Conservation (phyloP, 92 coral and sea anemone genomes). For the Desmophyllum pertusum region DNA sequence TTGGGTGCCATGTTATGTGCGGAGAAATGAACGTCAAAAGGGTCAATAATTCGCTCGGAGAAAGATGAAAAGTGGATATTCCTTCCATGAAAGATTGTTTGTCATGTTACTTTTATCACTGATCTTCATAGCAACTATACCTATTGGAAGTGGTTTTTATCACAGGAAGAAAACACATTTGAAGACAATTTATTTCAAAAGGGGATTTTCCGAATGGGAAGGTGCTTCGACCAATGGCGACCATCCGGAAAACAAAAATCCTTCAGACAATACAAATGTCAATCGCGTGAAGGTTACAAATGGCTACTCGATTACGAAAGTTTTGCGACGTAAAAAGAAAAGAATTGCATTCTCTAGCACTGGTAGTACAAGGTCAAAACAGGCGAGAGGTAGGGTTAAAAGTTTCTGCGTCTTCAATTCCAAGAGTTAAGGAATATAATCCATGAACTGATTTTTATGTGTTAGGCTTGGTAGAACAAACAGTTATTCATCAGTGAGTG, state of each 20-base stretch:
- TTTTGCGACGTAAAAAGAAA: background rate
- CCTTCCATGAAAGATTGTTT: background rate
- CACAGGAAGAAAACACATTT: background rate
- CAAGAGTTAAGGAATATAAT: background rate
- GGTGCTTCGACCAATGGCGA: too few species aligned
- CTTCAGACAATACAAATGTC: background rate
- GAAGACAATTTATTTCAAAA: background rate
- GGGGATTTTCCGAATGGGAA: background rate
- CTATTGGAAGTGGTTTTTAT: background rate
- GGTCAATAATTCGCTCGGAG: background rate
- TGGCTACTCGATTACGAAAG: background rate
- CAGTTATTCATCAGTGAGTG: too few species aligned
- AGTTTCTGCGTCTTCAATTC: too few species aligned
- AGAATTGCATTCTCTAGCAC: background rate
- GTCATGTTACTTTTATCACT: background rate
- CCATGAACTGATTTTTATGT: too few species aligned
- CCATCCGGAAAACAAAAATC: background rate
- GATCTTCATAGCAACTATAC: slow-evolving; percentile 2
- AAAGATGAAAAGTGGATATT: slow-evolving; percentile 6
- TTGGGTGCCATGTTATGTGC: background rate
- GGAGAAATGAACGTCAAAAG: slow-evolving; percentile 7
- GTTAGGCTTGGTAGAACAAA: too few species aligned
- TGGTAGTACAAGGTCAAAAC: background rate
- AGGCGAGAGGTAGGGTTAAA: background rate
- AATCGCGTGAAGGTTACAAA: background rate